A percentile compares a stretch with the other conserved stretches of the same genome.
Evolutionary conservation across 2,888 invertebrate species (phyloP).

Genomic region (Mechanitis mazaeus): DNA sequence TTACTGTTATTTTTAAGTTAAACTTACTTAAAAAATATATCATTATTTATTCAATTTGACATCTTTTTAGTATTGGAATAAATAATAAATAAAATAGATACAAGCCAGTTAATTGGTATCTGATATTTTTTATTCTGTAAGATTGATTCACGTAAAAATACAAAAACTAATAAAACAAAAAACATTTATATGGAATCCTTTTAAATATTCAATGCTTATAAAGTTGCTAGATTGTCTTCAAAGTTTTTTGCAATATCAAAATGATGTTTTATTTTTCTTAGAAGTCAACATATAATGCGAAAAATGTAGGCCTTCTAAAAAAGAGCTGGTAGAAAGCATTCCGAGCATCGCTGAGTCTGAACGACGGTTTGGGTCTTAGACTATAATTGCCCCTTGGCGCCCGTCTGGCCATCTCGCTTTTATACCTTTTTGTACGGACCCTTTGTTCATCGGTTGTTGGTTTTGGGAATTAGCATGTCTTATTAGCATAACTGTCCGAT

Average conservation of each 20-base stretch:
- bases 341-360: conserved; percentile 32
- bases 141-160: no score
- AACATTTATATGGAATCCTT: no score
- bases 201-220: no score
- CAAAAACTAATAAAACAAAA: no score
- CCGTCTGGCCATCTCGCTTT: conserved; percentile 57
- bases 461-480: conserved; percentile 77
- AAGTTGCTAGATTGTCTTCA: no score
- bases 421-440: conserved; percentile 60
- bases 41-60: no score
- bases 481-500: conserved; percentile 74
- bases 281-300: conserved; percentile 40
- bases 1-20: no score
- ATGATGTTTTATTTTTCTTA: conserved; percentile 34
- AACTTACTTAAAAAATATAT: no score
- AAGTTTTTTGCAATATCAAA: neutral
- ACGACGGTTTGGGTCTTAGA: conserved; percentile 41
- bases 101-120: no score
- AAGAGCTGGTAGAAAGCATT: conserved; percentile 46
- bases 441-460: conserved; percentile 67
- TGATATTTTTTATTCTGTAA: no score
- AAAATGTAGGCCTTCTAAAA: conserved; percentile 49
- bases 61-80: no score
- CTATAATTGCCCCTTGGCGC: conserved; percentile 72
- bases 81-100: no score